Evolutionary conservation across 2,113 vertebrate genomes (phyloP).

Genomic region (Balaenoptera acutorostrata): DNA sequence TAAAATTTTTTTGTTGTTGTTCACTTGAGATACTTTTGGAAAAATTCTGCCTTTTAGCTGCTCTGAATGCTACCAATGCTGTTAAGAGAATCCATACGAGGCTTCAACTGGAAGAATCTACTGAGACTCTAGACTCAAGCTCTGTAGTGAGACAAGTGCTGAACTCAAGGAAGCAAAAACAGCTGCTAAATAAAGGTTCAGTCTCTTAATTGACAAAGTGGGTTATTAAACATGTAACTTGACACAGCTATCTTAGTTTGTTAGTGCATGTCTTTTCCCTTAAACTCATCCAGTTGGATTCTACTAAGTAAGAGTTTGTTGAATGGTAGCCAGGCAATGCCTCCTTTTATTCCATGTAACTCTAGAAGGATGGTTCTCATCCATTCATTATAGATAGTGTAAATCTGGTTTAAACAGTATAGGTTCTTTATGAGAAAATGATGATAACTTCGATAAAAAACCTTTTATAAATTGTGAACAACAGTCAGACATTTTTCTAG

Average conservation of each 20-base stretch:
- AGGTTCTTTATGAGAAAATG: slow-evolving; percentile 3
- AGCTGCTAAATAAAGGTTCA: slow-evolving; percentile 77
- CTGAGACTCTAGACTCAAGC: slow-evolving; percentile 26
- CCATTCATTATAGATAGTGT: neutral
- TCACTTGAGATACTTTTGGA: neutral
- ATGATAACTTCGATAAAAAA: neutral
- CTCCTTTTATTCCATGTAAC: neutral
- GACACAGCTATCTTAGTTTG: neutral
- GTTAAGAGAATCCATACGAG: slow-evolving; percentile 82
- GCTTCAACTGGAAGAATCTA: slow-evolving; percentile 64
- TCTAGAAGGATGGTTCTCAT: neutral
- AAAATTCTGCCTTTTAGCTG: slow-evolving; percentile 72
- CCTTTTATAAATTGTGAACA: slow-evolving; percentile 21
- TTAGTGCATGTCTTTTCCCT: neutral
- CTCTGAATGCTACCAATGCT: slow-evolving; percentile 87
- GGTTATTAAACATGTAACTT: neutral
- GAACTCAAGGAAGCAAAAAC: slow-evolving; percentile 77
- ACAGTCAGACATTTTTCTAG: neutral
- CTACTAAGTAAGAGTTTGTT: neutral
- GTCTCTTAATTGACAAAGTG: neutral
- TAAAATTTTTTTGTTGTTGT: neutral
- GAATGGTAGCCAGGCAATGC: neutral
- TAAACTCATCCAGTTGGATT: neutral
- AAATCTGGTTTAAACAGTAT: neutral
- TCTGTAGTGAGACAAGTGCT: slow-evolving; percentile 82